Evolutionary conservation across 2,888 invertebrate genomes (phyloP), one percentile per base, ranked within the genome.

Genomic region (Branchinecta sandiegonensis): DNA sequence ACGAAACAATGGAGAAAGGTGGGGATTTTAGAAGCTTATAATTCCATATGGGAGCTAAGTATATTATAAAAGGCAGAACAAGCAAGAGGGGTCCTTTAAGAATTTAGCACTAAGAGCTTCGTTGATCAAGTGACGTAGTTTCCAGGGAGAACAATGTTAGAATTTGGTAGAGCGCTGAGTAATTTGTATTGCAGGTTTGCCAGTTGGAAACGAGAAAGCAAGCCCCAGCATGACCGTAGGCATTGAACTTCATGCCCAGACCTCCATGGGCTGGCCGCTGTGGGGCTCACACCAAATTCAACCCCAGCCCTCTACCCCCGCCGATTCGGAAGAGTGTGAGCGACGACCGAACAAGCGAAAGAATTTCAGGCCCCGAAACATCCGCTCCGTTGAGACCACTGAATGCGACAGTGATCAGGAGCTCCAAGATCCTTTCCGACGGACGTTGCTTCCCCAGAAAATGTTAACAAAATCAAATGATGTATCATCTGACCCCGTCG

Each of bases 321-420:
- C 56, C n/a, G n/a, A 14, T 1, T n/a, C n/a, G n/a, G 56, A 56
- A 8, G 23, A 1, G 23, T 56, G 56, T 56, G 56, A 56, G 14
- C 56, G 56, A 14, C n/a, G 56, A 56, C 56, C 56, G 74, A 88
- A 88, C 80, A 87, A 88, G 74, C 80, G 88, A 73, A 88, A 88
- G 78, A 88, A 88, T 77, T 87, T 88, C 78, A 85, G 86, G 74
- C 89, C 89, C 0, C 80, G 88, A 74, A 89, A 87, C 77, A 86
- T 87, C 11, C 65, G 69, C 23, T 56, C 48, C 12, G 65, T 14
- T 14, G 56, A 56, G 56, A 14, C 14, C n/a, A n/a, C 56, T 8
- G 56, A 56, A 14, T 56, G 56, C 9, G 56, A 56, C 9, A 56
- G 56, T 9, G 56, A 56, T 14, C 56, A 56, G 14, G 56, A 56